Conservation (phyloP, 2,797 vertebrate species). For the Coilia nasus region DNA sequence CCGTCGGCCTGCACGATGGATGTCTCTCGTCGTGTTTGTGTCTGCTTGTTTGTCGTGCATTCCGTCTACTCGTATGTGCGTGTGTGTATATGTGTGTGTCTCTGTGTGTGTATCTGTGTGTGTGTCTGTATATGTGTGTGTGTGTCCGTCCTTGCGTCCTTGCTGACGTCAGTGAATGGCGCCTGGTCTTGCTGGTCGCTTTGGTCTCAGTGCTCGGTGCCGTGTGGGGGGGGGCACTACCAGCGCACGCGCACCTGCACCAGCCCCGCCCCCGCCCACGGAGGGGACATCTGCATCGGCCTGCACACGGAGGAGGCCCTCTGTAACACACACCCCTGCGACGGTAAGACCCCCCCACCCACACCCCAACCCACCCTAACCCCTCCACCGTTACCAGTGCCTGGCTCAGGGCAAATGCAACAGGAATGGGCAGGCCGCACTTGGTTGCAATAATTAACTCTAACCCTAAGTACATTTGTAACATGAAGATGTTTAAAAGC, state of each 20-base stretch:
- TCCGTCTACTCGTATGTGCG: background rate
- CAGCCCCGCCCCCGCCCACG: slow-evolving; percentile 81
- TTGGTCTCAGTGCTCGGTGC: slow-evolving; percentile 94
- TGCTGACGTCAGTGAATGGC: slow-evolving; percentile 82
- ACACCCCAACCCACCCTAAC: background rate
- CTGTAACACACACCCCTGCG: slow-evolving; percentile 92
- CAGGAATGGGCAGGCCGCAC: too few relatives aligned
- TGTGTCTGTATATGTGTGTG: slow-evolving; percentile 28
- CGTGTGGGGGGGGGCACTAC: slow-evolving; percentile 95
- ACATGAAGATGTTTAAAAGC: too few relatives aligned
- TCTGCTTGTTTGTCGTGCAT: slow-evolving; percentile 26
- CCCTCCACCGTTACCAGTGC: background rate
- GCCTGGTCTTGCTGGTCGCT: slow-evolving; percentile 97
- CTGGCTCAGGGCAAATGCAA: too few relatives aligned
- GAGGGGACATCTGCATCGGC: slow-evolving; percentile 95
- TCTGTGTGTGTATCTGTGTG: slow-evolving; percentile 32
- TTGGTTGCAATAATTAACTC: too few relatives aligned
- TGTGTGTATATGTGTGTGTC: slow-evolving; percentile 44
- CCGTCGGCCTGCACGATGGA: slow-evolving; percentile 52
- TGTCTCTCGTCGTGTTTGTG: slow-evolving; percentile 39
- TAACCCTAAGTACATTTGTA: too few relatives aligned
- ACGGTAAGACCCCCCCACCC: slow-evolving; percentile 77
- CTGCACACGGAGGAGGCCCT: slow-evolving; percentile 97
- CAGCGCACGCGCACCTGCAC: slow-evolving; percentile 94
- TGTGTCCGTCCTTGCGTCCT: slow-evolving; percentile 47